Conservation (phyloP, 2,888 invertebrate species). For the Pseudococcus jackbeardsleyi region DNA sequence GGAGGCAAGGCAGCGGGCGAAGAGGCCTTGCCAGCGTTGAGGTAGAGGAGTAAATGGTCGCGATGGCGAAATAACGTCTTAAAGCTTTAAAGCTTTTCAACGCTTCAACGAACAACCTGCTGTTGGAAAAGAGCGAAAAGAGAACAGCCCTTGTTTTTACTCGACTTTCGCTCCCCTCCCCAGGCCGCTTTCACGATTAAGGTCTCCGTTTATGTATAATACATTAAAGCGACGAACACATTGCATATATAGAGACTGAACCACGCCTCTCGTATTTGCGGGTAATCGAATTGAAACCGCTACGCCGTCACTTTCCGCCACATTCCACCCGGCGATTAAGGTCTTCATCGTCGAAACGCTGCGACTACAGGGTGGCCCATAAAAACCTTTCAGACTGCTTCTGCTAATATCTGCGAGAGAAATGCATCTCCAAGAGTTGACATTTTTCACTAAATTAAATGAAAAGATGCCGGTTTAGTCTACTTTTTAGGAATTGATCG, state of each 20-base stretch:
- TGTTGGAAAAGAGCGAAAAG: slow-evolving; percentile 56
- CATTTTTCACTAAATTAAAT: too few relatives aligned
- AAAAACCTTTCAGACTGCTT: too few relatives aligned
- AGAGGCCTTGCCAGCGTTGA: background rate
- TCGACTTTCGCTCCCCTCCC: background rate
- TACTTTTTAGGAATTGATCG: too few relatives aligned
- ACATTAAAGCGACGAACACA: slow-evolving; percentile 61
- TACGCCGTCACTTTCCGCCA: slow-evolving; percentile 58
- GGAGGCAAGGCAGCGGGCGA: background rate
- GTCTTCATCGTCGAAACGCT: slow-evolving; percentile 52
- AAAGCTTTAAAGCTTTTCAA: slow-evolving; percentile 63
- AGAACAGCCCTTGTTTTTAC: slow-evolving; percentile 43
- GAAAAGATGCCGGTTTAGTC: too few relatives aligned
- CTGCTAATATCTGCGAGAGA: too few relatives aligned
- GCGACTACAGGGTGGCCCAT: too few relatives aligned
- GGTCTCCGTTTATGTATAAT: slow-evolving; percentile 29
- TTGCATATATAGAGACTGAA: slow-evolving; percentile 39
- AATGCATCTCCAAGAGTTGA: too few relatives aligned
- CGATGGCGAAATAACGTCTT: slow-evolving; percentile 58
- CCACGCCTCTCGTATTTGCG: slow-evolving; percentile 61
- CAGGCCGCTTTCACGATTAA: background rate
- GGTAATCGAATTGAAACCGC: slow-evolving; percentile 58
- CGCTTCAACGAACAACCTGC: slow-evolving; percentile 62
- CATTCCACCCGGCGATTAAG: slow-evolving; percentile 60
- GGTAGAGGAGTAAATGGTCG: slow-evolving; percentile 51